phyloP scores from a whole-genome alignment of 2,888 invertebrate species.

The Dolichopus griseipennis region DNA sequence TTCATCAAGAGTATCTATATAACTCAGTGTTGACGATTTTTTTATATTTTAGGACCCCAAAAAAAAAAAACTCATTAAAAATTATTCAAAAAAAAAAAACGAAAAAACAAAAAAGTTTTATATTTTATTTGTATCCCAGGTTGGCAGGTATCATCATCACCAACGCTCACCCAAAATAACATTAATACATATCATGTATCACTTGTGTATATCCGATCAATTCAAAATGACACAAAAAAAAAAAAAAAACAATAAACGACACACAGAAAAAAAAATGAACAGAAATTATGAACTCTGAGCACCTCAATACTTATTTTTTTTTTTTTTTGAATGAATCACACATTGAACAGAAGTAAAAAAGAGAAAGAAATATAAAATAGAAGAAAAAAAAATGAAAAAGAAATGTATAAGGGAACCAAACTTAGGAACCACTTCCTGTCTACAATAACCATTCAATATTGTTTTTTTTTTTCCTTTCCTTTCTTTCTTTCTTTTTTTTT shows the following conservation, averaged over 20 bases:
- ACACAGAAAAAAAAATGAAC: neutral
- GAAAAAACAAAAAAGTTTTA: no score
- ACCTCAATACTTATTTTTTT: neutral
- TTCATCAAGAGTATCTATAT: neutral
- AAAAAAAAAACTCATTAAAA: slow-evolving; percentile 1
- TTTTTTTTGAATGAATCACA: neutral
- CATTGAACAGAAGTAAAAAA: neutral
- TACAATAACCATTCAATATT: neutral
- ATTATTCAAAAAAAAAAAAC: neutral
- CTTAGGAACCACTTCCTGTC: slow-evolving; percentile 4
- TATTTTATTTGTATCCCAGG: neutral
- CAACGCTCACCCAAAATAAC: neutral
- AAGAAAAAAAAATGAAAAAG: neutral
- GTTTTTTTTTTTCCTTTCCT: no score
- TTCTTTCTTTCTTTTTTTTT: no score
- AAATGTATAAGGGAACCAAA: neutral
- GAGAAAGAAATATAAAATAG: neutral
- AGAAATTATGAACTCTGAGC: neutral
- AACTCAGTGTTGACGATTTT: neutral
- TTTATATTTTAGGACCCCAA: neutral
- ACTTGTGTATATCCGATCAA: neutral
- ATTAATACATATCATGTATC: slow-evolving; percentile 1
- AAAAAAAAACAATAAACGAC: neutral
- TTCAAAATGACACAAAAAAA: neutral
- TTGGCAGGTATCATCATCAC: neutral